A percentile compares a stretch with the other conserved stretches of the same genome.
These are phyloP conservation scores for Phocoena sinus DNA, from an alignment of 2,113 vertebrate species.

Conservation along the genomic window DNA sequence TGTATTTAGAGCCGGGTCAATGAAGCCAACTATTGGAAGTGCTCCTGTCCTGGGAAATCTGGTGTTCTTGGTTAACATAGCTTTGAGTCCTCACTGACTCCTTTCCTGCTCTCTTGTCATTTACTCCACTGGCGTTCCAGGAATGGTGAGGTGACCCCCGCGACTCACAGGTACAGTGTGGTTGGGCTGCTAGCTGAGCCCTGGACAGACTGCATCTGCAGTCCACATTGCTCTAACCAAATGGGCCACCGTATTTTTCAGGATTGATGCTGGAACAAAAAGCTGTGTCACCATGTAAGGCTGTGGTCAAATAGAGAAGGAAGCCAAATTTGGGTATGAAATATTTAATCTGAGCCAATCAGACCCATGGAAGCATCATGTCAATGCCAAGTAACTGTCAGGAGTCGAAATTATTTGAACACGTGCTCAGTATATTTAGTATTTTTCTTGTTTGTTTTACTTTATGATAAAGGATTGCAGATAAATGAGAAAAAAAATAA, in stretches of 20 bases:
- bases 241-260: neutral
- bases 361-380: neutral
- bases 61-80: neutral
- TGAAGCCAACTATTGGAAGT: neutral
- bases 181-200: neutral
- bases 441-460: conserved; percentile 36
- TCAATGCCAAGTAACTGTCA: neutral
- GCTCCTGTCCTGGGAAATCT: neutral
- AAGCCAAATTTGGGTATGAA: neutral
- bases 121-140: neutral
- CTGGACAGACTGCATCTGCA: neutral
- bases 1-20: neutral
- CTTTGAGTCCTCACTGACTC: neutral
- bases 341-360: neutral
- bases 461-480: conserved; percentile 17
- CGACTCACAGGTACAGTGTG: neutral
- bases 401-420: conserved; percentile 44
- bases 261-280: neutral
- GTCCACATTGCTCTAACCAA: neutral
- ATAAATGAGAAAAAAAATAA: neutral
- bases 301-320: neutral
- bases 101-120: neutral
- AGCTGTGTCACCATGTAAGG: neutral
- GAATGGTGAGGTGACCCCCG: neutral
- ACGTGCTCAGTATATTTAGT: neutral